Conservation (phyloP, 2,888 invertebrate species). For the Meta bourneti region DNA sequence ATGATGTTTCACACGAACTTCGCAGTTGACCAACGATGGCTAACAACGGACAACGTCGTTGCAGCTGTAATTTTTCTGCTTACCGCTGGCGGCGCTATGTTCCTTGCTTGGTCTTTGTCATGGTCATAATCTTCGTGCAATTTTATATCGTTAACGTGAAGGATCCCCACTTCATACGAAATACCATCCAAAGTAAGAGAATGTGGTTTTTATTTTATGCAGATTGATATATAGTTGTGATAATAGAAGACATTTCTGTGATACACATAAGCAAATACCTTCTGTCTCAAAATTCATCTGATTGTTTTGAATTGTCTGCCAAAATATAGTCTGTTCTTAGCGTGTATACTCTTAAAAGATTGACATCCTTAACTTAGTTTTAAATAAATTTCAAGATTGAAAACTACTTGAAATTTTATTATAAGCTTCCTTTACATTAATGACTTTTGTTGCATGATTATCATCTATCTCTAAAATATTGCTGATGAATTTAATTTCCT, state of each 20-base stretch:
- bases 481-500: too few relatives aligned
- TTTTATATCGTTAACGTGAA: slow-evolving; percentile 23
- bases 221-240: background rate
- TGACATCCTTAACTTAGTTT: too few relatives aligned
- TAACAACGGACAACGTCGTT: background rate
- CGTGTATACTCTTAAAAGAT: too few relatives aligned
- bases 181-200: slow-evolving; percentile 32
- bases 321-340: too few relatives aligned
- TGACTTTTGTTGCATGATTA: too few relatives aligned
- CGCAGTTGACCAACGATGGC: background rate
- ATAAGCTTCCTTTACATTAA: too few relatives aligned
- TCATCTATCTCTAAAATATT: too few relatives aligned
- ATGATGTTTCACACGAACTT: background rate
- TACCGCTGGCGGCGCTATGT: slow-evolving; percentile 35
- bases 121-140: slow-evolving; percentile 25
- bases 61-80: slow-evolving; percentile 18
- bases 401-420: too few relatives aligned
- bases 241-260: background rate
- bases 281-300: too few relatives aligned
- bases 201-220: background rate
- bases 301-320: too few relatives aligned
- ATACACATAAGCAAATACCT: background rate
- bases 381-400: too few relatives aligned
- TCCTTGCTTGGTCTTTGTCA: slow-evolving; percentile 30
- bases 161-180: slow-evolving; percentile 15